phyloP scores from a whole-genome alignment of 1,140 invertebrate genomes.

The Sminthurinus signatus region DNA sequence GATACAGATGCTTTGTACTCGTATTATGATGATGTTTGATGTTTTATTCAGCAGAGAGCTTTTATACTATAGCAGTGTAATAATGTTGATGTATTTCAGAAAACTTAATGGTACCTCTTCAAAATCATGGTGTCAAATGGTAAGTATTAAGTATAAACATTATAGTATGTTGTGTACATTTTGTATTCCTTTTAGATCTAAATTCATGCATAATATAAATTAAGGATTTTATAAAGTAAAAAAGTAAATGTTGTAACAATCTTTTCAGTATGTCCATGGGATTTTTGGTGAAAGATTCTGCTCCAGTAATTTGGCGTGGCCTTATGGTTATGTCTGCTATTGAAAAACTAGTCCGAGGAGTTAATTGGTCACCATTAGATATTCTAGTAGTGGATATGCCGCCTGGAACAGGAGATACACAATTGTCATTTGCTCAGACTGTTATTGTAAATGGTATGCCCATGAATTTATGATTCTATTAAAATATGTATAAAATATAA shows the following conservation, averaged over 20 bases:
- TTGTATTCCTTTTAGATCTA: no score
- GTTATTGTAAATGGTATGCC: conserved; percentile 65
- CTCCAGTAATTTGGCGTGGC: conserved; percentile 80
- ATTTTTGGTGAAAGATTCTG: conserved; percentile 68
- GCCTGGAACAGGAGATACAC: conserved; percentile 85
- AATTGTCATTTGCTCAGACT: conserved; percentile 79
- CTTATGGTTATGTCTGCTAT: conserved; percentile 92
- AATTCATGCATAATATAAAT: conserved; percentile 1
- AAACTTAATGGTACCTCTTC: conserved; percentile 74
- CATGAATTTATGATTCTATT: no score
- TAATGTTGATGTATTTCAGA: conserved; percentile 48
- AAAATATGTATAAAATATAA: no score
- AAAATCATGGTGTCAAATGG: conserved; percentile 90
- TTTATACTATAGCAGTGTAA: no score
- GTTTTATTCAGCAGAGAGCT: no score
- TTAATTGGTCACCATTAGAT: conserved; percentile 73
- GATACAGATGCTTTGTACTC: no score
- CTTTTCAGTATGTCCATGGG: conserved; percentile 82
- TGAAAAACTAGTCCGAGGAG: conserved; percentile 71
- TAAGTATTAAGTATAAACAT: conserved; percentile 58
- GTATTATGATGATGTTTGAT: no score
- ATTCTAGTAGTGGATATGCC: conserved; percentile 81
- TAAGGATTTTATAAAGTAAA: conserved; percentile 19
- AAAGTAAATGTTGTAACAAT: no score
- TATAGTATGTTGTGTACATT: no score